A percentile compares a stretch with the other conserved stretches of the same genome.
phyloP scores from a whole-genome alignment of 2,797 vertebrate species.

The Melanotaenia boesemani region DNA sequence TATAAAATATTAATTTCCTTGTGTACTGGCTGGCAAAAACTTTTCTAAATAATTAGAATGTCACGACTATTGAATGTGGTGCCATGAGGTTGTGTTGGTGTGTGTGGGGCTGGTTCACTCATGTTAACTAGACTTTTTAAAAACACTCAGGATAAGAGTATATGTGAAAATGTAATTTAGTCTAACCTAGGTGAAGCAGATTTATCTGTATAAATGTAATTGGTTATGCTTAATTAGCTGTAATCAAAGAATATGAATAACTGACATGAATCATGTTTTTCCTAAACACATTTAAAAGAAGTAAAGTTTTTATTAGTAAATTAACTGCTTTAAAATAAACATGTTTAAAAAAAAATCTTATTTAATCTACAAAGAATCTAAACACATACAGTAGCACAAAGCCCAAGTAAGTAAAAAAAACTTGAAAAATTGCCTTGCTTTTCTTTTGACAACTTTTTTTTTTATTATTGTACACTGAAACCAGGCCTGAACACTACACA shows the following conservation, averaged over 20 bases:
- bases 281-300: background rate
- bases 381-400: background rate
- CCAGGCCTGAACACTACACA: background rate
- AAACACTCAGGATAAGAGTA: too few relatives aligned
- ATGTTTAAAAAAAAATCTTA: background rate
- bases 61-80: too few relatives aligned
- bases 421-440: background rate
- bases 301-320: background rate
- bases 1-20: background rate
- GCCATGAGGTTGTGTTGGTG: too few relatives aligned
- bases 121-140: too few relatives aligned
- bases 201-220: background rate
- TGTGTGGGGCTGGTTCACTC: too few relatives aligned
- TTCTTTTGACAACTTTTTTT: background rate
- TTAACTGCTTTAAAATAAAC: background rate
- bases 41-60: background rate
- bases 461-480: background rate
- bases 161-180: background rate
- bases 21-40: background rate
- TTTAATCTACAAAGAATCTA: background rate
- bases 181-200: background rate
- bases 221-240: background rate
- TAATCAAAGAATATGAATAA: background rate
- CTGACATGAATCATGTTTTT: background rate
- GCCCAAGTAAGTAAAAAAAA: too few relatives aligned